Base-by-base conservation (phyloP, 2,113 vertebrate genomes). In the Hyperopisus bebe region DNA sequence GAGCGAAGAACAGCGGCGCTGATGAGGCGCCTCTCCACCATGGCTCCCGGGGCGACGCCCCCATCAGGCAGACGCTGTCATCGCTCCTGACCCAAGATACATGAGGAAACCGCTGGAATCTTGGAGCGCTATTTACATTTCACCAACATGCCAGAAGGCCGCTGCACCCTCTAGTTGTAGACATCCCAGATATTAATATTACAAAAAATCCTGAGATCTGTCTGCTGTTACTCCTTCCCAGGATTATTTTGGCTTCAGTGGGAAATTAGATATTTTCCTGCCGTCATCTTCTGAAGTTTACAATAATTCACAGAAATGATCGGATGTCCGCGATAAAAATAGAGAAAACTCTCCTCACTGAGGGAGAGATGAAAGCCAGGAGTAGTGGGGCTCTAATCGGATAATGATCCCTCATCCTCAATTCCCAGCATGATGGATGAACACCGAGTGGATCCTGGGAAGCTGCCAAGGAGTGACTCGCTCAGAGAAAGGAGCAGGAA, bases 331-430 rank as follows among this genome's bases (percentile, higher is more conserved):
- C 35, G 35, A 80, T 80, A 42, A 80, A 80, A 80, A 80, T 80
- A 42, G 5, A 80, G 35, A 80, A 39, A 80, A 80, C 74, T 80
- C 74, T 42, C 39, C 74, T 80, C n/a, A 70, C 74, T 80, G 74
- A 42, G 31, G 58, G 53, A 27, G 44, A 19, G 88, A 91, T 87
- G 55, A 84, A 89, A 91, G 89, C 62, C 91, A 91, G 90, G 87
- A 86, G 83, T 85, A 70, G 47, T 39, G 15, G 74, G 84, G 70
- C 90, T 77, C 84, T 88, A 62, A 88, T 70, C 77, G 85, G 86
- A 92, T 90, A 92, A 92, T 84, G 90, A 87, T 66, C 31, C 8
- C 47, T 87, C 50, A 39, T 48, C 53, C 51, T 70, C 90, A 39
- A 91, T 92, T 89, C 74, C 70, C 35, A 35, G 35, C 31, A 15